phyloP scores from a whole-genome alignment of 2,888 invertebrate species.

The Scaptodrosophila latifasciaeformis region DNA sequence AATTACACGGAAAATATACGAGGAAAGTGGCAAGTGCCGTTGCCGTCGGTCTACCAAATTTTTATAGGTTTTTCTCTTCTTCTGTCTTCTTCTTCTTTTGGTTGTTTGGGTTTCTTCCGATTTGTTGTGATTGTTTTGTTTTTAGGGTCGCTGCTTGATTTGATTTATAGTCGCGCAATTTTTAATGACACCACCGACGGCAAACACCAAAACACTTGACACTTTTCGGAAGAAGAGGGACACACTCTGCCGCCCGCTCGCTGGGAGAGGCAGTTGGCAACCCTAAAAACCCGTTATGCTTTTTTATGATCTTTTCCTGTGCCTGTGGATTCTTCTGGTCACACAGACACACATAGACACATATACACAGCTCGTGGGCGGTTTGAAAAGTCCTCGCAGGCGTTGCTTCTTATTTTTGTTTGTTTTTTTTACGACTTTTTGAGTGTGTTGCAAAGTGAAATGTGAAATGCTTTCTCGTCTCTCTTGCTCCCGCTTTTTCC shows the following conservation, averaged over 20 bases:
- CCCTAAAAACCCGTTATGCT: conserved; percentile 38
- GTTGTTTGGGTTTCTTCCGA: too few relatives aligned
- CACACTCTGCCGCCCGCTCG: conserved; percentile 18
- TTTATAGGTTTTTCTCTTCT: too few relatives aligned
- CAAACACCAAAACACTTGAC: too few relatives aligned
- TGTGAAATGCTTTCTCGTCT: conserved; percentile 33
- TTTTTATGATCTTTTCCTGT: conserved; percentile 43
- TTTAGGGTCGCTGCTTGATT: too few relatives aligned
- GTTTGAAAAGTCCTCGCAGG: not conserved
- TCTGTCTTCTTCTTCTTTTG: too few relatives aligned
- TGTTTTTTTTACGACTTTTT: conserved; percentile 42
- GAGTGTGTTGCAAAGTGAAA: conserved; percentile 29
- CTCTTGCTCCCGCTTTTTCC: conserved; percentile 10
- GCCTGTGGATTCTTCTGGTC: not conserved
- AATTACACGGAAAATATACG: conserved; percentile 57
- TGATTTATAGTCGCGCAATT: conserved; percentile 63
- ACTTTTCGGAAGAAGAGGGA: conserved; percentile 26
- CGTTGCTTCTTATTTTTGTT: not conserved
- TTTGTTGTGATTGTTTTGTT: too few relatives aligned
- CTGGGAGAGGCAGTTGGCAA: not conserved
- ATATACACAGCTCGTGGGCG: conserved; percentile 26
- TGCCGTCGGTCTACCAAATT: too few relatives aligned
- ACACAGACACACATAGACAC: not conserved
- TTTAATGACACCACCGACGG: conserved; percentile 51
- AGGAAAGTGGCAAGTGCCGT: conserved; percentile 32